Evolutionary conservation across 2,797 vertebrate species (phyloP), one percentile per base, ranked within the genome.

Genomic region (Sphenodon punctatus): DNA sequence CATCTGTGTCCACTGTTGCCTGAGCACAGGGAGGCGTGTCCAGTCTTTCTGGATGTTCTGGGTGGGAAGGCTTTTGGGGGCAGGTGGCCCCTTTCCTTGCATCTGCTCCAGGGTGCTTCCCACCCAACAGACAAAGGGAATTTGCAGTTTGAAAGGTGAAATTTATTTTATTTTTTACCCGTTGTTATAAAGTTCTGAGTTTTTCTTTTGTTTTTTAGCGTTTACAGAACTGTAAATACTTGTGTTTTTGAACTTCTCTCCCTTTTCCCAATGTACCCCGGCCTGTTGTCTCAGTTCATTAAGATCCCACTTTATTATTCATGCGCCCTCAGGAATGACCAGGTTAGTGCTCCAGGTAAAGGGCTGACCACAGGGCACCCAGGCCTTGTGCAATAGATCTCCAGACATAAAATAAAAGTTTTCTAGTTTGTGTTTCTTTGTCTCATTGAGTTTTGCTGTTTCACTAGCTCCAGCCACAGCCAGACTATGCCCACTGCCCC

Each of bases 181-280:
- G 89, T 38, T 20, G 4, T 87, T 91, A 36, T 91, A 81, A 88
- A 89, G 90, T 74, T 86, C 92, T 89, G 8, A 88, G 82, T 69
- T 69, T 68, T 88, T 66, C 14, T 78, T 82, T 87, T 90, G 78
- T 91, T 86, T 61, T 75, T 87, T 83, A 90, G 88, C 86, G 90
- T 90, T 95, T 94, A 88, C 84, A 91, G 71, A 93, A 81, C 69
- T 94, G 92, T 93, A 94, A 92, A 93, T 93, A 94, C 68, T 70
- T 92, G 74, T 86, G 67, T 90, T 75, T 82, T 80, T 30, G 80
- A 5, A 23, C 45, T 82, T 89, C 65, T 61, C 61, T 39, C 84
- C 55, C 48, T 36, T 12, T 81, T 72, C 78, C 39, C 14, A 6
- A 30, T 9, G 17, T 39, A 8, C 0, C 43, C 34, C 17, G 22